phyloP scores from a whole-genome alignment of 2,797 vertebrate genomes.

The Hydrolagus colliei region DNA sequence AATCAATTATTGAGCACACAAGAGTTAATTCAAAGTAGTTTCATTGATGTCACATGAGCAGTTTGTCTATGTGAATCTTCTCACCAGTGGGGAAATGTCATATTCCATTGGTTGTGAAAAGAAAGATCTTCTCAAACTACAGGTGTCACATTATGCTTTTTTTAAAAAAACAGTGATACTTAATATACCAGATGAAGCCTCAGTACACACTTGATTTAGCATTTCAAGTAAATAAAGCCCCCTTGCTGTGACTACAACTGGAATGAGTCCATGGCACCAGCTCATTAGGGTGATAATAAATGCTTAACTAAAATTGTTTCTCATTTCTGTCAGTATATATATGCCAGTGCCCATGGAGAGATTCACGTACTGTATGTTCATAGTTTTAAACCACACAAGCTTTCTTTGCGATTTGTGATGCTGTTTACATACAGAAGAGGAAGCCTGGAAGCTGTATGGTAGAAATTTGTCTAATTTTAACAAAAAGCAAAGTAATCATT shows the following conservation, averaged over 20 bases:
- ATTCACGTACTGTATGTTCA: neutral
- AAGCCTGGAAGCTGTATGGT: neutral
- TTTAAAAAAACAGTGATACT: neutral
- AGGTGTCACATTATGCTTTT: neutral
- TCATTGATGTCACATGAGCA: neutral
- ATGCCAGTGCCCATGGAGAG: neutral
- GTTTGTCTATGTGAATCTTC: neutral
- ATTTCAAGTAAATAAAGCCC: neutral
- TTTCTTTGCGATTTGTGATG: slow-evolving; percentile 8
- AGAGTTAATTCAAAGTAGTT: neutral
- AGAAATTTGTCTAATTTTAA: slow-evolving; percentile 18
- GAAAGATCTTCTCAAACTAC: neutral
- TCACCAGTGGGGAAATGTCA: neutral
- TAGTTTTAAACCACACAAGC: slow-evolving; percentile 8
- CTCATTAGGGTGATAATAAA: slow-evolving; percentile 11
- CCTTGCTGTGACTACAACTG: neutral
- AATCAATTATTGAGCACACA: too few relatives aligned
- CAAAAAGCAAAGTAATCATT: neutral
- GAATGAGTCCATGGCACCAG: slow-evolving; percentile 21
- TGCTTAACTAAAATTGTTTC: slow-evolving; percentile 22
- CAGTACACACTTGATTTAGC: neutral
- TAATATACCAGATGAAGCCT: neutral
- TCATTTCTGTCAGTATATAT: slow-evolving; percentile 28
- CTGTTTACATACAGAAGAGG: slow-evolving; percentile 13
- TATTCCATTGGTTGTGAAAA: slow-evolving; percentile 1